Percentiles rank a stretch among this genome's conserved stretches.
phyloP scores from a whole-genome alignment of 2,113 vertebrate species.

The Varanus salvator region DNA sequence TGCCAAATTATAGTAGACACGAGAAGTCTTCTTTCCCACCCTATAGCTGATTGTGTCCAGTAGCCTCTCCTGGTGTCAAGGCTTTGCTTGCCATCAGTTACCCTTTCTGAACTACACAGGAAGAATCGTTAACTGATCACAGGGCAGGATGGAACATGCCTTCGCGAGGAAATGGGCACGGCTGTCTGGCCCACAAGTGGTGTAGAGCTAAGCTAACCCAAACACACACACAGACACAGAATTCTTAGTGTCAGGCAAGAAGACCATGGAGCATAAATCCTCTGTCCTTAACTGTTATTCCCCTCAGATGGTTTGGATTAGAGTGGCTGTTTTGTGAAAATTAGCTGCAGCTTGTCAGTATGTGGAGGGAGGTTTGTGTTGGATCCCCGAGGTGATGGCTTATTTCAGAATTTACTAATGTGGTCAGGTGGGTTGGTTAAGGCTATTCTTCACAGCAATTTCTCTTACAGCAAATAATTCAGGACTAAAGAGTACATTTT shows the following conservation, averaged over 20 bases:
- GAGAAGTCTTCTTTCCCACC: conserved; percentile 22
- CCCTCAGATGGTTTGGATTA: conserved; percentile 82
- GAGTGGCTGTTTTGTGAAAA: conserved; percentile 77
- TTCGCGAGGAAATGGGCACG: conserved; percentile 42
- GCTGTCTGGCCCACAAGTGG: conserved; percentile 50
- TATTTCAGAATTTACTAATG: conserved; percentile 57
- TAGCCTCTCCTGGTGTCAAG: conserved; percentile 40
- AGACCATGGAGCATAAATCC: conserved; percentile 61
- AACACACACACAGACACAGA: conserved; percentile 5
- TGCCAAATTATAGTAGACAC: conserved; percentile 27
- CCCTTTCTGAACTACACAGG: conserved; percentile 18
- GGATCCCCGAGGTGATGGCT: conserved; percentile 50
- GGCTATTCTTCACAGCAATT: conserved; percentile 4
- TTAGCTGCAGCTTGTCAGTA: conserved; percentile 75
- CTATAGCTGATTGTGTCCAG: conserved; percentile 41
- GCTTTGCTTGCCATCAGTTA: conserved; percentile 29
- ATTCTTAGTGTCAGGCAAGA: conserved; percentile 55
- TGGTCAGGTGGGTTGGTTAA: conserved; percentile 34
- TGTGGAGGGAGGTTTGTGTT: conserved; percentile 43
- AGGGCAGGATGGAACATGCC: neutral
- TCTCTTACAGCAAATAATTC: conserved; percentile 19
- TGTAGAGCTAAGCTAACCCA: conserved; percentile 36
- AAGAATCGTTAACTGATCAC: conserved; percentile 16
- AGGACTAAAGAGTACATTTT: conserved; percentile 41
- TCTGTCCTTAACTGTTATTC: conserved; percentile 52